Evolutionary conservation across 2,888 invertebrate genomes (phyloP), one percentile per base, ranked within the genome.

Genomic region (Elaeidobius kamerunicus): DNA sequence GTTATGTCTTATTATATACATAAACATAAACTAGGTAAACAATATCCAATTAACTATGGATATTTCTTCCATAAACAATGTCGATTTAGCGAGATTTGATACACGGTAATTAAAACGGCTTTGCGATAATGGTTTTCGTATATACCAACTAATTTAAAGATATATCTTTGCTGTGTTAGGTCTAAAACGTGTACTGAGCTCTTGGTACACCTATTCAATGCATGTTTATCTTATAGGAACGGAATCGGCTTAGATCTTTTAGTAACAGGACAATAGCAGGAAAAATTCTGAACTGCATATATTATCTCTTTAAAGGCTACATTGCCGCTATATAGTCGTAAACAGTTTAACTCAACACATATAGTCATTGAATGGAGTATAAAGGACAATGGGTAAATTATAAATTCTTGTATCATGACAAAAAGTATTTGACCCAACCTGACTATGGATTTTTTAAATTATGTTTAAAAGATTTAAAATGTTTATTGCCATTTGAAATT

Each of bases 11-110:
- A 36, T 28, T 16, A 19, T 36, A 9, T 36, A 16, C 17, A 39
- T n/a, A 20, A 20, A 39, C 20, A 5, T 39, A 39, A 39, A 39
- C 20, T 39, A 4, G n/a, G 23, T 39, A 39, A 39, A 39, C 39
- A 39, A 39, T 39, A 39, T 39, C 39, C 39, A 39, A 39, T 39
- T 39, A 38, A 12, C 17, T 15, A 6, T n/a, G 12, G 18, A 39
- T 20, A 39, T 14, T 39, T 20, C 23, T 2, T 12, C 20, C 20
- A 39, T 39, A 20, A 39, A 39, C 14, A n/a, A 20, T 9, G 16
- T 16, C 20, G 20, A 18, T 39, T 39, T 19, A 20, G 11, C 12
- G 18, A 12, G 3, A n/a, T n/a, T n/a, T n/a, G 12, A 20, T 39
- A 39, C 20, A 4, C 14, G 18, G 18, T 20, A 39, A 39, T 39